A percentile compares a stretch with the other conserved stretches of the same genome.
Conservation (phyloP, 2,888 invertebrate genomes). For the Caenorhabditis angaria region DNA sequence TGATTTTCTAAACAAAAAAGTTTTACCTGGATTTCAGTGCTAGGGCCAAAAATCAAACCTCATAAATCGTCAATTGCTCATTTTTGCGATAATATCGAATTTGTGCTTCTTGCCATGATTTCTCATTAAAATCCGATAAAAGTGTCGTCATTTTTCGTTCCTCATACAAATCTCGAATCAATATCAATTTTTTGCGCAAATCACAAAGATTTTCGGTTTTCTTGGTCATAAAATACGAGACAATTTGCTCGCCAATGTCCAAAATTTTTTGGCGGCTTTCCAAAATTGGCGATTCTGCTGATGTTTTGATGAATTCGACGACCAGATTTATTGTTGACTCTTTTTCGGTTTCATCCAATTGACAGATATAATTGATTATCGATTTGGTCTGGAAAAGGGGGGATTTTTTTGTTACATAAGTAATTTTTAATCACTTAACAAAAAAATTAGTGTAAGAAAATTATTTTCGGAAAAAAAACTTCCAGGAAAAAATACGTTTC, state of each 20-base stretch:
- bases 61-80: background rate
- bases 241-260: slow-evolving; percentile 23
- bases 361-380: slow-evolving; percentile 33
- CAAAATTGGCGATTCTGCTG: slow-evolving; percentile 30
- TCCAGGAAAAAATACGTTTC: too few species aligned
- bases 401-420: too few species aligned
- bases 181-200: slow-evolving; percentile 13
- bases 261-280: slow-evolving; percentile 15
- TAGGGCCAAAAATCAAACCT: background rate
- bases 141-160: slow-evolving; percentile 11
- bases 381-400: slow-evolving; percentile 16
- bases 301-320: slow-evolving; percentile 27
- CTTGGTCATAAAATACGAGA: slow-evolving; percentile 17
- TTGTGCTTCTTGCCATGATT: slow-evolving; percentile 15
- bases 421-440: too few species aligned
- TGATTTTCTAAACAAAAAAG: slow-evolving; percentile 19
- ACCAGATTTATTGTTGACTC: slow-evolving; percentile 18
- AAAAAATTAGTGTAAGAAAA: too few species aligned
- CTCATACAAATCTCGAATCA: slow-evolving; percentile 29
- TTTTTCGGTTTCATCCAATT: slow-evolving; percentile 23
- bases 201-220: slow-evolving; percentile 12
- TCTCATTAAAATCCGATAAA: slow-evolving; percentile 26
- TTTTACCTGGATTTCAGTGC: background rate
- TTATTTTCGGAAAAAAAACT: too few species aligned
- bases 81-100: background rate